Conservation (phyloP, 2,113 vertebrate genomes). For the Morone chrysops region DNA sequence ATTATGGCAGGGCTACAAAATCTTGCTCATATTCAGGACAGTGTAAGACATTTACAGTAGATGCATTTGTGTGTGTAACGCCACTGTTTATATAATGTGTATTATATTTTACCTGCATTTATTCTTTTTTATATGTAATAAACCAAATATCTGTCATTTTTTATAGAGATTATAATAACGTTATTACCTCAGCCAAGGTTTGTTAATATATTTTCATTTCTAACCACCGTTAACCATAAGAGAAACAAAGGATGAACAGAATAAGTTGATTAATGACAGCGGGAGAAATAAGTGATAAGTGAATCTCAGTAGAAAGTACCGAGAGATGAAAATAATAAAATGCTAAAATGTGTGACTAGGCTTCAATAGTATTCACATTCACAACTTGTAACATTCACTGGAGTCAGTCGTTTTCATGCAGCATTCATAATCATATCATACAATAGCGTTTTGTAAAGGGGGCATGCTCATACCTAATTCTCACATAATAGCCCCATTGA, state of each 20-base stretch:
- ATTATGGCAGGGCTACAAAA: neutral
- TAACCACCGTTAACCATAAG: conserved; percentile 3
- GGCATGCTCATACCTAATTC: conserved; percentile 76
- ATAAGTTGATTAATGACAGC: conserved; percentile 65
- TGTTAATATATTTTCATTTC: conserved; percentile 18
- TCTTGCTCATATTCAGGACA: neutral
- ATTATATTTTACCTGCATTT: neutral
- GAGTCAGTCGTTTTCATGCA: conserved; percentile 77
- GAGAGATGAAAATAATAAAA: conserved; percentile 66
- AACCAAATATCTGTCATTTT: neutral
- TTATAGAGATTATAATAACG: too few species aligned
- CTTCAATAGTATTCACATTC: conserved; percentile 66
- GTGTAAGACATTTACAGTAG: neutral
- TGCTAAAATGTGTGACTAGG: conserved; percentile 60
- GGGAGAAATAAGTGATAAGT: conserved; percentile 53
- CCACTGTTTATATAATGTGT: too few species aligned
- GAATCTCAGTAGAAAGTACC: conserved; percentile 63
- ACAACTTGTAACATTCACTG: conserved; percentile 71
- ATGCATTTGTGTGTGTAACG: neutral
- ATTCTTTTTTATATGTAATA: neutral
- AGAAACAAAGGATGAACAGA: conserved; percentile 48
- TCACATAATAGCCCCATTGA: conserved; percentile 80
- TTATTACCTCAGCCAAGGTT: neutral
- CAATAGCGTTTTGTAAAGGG: conserved; percentile 78
- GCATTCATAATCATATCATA: conserved; percentile 73